Evolutionary conservation across 2,113 vertebrate genomes (phyloP), one percentile per base, ranked within the genome.

Genomic region (Catharus bicknelli): DNA sequence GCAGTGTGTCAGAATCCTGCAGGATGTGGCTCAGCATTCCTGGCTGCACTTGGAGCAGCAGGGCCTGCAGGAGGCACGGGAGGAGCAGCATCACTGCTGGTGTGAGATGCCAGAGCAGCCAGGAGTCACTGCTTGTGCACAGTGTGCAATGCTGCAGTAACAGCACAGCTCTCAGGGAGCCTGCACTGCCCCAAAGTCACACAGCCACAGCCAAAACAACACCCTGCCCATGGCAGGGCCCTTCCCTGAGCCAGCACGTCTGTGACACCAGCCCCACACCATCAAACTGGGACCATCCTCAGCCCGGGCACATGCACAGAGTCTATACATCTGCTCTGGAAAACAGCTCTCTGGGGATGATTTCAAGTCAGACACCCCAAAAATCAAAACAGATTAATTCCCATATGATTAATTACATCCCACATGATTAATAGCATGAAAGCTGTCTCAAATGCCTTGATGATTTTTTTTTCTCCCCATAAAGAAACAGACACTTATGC

Each of bases 251-350:
- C 47, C 2, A 1, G 34, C 32, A 42, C 12, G 0, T 1, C 1
- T 0, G 0, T 32, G 85, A 23, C 10, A 3, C 47, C 8, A 1
- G 20, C 27, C n/a, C 34, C 2, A 1, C 1, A 23, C 5, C n/a
- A 0, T 6, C 0, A 10, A 32, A 16, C 9, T 0, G 16, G 40
- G 21, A 22, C 55, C 2, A 0, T 42, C 29, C 38, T 30, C 74
- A 45, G 23, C 11, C 22, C 30, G 13, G 23, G 36, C 42, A 22
- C 47, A 29, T 0, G 0, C 8, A 32, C 0, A 0, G 18, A 2
- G 20, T 62, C 30, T 23, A 0, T 8, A 1, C 16, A 10, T 30
- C 82, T 86, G 34, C 29, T 15, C 62, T 47, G n/a, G 40, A 32
- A 82, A 88, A 80, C 0, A 6, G 9, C 42, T 76, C 55, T 34